Evolutionary conservation across 1,140 invertebrate genomes (phyloP).

Genomic region (Diorhabda carinulata): DNA sequence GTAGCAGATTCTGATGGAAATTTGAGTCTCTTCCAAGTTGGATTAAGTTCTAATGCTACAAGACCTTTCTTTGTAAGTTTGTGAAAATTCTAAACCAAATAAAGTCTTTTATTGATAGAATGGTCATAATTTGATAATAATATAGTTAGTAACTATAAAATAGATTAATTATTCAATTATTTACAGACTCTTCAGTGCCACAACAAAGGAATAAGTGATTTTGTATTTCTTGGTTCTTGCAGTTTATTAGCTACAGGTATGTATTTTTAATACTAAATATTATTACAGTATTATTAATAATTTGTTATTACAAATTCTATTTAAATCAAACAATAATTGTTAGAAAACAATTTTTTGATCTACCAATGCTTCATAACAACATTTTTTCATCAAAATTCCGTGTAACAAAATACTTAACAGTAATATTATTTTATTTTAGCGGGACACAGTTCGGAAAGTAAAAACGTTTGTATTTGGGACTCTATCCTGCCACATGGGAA

Average conservation of each 20-base stretch:
- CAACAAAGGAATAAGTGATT: constrained; percentile 95
- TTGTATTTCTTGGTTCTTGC: constrained; percentile 95
- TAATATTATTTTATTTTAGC: constrained; percentile 53
- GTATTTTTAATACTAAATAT: not conserved
- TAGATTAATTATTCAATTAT: not conserved
- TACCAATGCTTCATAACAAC: too few species aligned
- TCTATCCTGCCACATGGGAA: constrained; percentile 94
- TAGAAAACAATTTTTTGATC: too few species aligned
- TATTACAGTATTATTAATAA: too few species aligned
- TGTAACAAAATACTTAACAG: too few species aligned
- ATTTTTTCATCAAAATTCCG: too few species aligned
- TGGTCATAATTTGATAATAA: too few species aligned
- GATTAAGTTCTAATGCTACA: constrained; percentile 73
- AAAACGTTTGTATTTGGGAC: constrained; percentile 98
- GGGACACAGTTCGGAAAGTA: constrained; percentile 93
- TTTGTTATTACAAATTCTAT: too few species aligned
- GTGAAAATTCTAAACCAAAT: not conserved
- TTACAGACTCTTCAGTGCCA: constrained; percentile 91
- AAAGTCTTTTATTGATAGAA: not conserved
- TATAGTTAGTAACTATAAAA: too few species aligned
- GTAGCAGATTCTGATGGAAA: constrained; percentile 90
- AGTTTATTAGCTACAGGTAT: constrained; percentile 89
- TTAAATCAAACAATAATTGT: too few species aligned
- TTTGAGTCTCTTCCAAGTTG: constrained; percentile 90
- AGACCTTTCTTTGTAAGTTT: constrained; percentile 93